These are phyloP conservation scores for Telmatochromis brichardi DNA, from an alignment of 2,113 vertebrate genomes.

Conservation along the genomic window DNA sequence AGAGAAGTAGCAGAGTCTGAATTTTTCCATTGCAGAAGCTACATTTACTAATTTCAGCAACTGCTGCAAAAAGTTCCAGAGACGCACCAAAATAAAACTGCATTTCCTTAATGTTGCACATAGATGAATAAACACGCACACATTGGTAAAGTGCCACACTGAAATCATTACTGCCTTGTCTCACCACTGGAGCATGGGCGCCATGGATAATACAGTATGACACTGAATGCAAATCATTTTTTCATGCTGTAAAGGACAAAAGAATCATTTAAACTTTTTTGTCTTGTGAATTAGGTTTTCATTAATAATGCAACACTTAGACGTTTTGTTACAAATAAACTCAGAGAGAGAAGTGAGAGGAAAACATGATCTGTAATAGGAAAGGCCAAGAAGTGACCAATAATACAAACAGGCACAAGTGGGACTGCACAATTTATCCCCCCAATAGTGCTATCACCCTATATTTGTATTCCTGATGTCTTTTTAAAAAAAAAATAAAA, in stretches of 20 bases:
- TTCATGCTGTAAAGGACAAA: neutral
- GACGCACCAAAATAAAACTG: neutral
- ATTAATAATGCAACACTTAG: neutral
- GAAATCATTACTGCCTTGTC: neutral
- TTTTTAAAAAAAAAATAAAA: too few relatives aligned
- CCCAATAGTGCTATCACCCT: neutral
- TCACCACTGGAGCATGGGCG: neutral
- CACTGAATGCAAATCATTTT: neutral
- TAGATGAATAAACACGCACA: neutral
- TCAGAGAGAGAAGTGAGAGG: rapidly evolving
- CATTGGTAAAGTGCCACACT: neutral
- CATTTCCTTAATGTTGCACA: neutral
- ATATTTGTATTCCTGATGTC: neutral
- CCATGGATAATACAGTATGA: neutral
- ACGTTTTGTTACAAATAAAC: neutral
- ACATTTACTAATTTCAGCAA: neutral
- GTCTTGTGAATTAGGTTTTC: neutral
- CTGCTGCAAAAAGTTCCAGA: neutral
- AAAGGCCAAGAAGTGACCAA: neutral
- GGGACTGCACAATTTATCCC: neutral
- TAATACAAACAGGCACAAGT: neutral
- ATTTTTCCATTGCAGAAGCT: neutral
- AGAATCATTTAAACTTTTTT: neutral
- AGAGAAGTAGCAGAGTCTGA: neutral
- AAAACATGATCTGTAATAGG: neutral